A percentile compares a stretch with the other conserved stretches of the same genome.
These are phyloP conservation scores for Balearica regulorum DNA, from an alignment of 2,797 vertebrate genomes.

Conservation along the genomic window DNA sequence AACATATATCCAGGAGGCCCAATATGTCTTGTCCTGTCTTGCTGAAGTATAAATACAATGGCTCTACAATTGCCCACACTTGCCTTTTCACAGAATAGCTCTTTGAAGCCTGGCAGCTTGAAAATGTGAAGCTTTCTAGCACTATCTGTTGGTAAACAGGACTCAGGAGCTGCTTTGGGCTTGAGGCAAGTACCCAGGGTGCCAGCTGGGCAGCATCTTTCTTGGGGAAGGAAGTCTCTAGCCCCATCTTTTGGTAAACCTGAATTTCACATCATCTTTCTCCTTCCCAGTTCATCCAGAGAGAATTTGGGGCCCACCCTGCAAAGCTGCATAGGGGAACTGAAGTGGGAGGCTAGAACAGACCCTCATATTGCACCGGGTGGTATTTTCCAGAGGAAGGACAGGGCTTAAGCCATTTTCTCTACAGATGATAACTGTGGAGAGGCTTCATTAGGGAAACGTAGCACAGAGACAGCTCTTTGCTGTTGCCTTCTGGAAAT, in stretches of 20 bases:
- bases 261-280: not conserved
- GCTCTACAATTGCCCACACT: not conserved
- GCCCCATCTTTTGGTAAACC: conserved; percentile 44
- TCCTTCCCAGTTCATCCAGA: not conserved
- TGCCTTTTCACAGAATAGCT: not conserved
- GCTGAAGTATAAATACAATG: not conserved
- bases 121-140: not conserved
- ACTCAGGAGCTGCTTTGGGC: not conserved
- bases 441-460: not conserved
- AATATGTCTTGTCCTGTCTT: not conserved
- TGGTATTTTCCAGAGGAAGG: not conserved
- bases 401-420: not conserved
- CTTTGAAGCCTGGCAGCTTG: not conserved
- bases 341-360: not conserved
- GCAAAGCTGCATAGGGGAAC: not conserved
- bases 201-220: not conserved
- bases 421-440: not conserved
- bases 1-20: not conserved
- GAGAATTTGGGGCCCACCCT: not conserved
- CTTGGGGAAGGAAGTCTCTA: not conserved
- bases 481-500: not conserved
- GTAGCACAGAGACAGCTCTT: not conserved
- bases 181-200: not conserved
- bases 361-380: not conserved
- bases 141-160: not conserved